Percentiles rank a stretch among this genome's conserved stretches.
Evolutionary conservation across 2,797 vertebrate species (phyloP).

Genomic region (Sardinella longiceps): DNA sequence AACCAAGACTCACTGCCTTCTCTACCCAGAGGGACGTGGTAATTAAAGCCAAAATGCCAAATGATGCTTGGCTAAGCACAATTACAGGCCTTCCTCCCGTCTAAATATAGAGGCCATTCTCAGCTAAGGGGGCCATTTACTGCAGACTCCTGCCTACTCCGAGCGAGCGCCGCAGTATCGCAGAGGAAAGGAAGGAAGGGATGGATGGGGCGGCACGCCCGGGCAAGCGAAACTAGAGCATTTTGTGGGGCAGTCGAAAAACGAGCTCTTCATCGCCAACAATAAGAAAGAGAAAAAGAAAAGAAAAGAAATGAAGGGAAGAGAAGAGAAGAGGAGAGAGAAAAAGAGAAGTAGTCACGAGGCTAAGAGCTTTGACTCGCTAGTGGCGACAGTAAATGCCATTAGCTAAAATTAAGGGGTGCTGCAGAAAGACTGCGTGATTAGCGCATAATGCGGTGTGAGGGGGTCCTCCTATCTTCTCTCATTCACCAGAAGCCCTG

Average conservation of each 20-base stretch:
- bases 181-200: not conserved
- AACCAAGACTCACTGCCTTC: constrained; percentile 48
- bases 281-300: not conserved
- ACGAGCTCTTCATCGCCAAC: not conserved
- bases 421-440: constrained; percentile 32
- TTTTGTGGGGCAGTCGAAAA: constrained; percentile 57
- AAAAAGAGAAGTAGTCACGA: not conserved
- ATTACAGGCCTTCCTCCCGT: constrained; percentile 54
- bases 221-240: constrained; percentile 48
- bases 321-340: not conserved
- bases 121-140: constrained; percentile 60
- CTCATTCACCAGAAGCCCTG: not conserved
- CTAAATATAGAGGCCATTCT: constrained; percentile 66
- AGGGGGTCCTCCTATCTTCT: constrained; percentile 9
- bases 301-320: not conserved
- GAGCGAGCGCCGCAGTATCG: constrained; percentile 44
- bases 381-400: constrained; percentile 5
- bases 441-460: not conserved
- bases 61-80: constrained; percentile 69
- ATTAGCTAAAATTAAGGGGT: constrained; percentile 26
- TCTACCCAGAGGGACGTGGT: constrained; percentile 57
- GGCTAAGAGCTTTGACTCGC: not conserved
- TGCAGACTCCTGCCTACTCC: constrained; percentile 45
- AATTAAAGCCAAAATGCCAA: constrained; percentile 67
- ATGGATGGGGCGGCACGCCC: constrained; percentile 32